phyloP scores from a whole-genome alignment of 2,113 vertebrate species.

The Acrocephalus arundinaceus region DNA sequence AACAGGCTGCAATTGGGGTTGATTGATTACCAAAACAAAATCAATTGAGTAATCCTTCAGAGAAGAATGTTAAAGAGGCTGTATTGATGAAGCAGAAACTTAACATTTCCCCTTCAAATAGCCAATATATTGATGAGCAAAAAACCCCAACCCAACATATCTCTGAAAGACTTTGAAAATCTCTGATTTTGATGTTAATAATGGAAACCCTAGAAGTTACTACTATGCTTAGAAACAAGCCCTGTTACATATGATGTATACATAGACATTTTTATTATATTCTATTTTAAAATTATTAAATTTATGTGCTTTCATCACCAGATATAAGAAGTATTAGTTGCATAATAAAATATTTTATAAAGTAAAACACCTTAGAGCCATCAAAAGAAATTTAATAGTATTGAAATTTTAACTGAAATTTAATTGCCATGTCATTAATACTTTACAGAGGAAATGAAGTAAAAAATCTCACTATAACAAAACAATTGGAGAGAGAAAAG shows the following conservation, averaged over 20 bases:
- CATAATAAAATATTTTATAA: background rate
- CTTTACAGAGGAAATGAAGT: background rate
- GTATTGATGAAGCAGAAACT: background rate
- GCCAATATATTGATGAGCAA: background rate
- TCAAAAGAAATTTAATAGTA: background rate
- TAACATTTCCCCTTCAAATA: background rate
- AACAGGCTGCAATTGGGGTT: background rate
- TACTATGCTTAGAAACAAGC: background rate
- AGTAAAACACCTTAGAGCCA: background rate
- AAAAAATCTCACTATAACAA: background rate
- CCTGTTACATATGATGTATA: background rate
- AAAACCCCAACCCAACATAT: accelerated
- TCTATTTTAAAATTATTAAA: background rate
- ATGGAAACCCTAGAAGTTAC: background rate
- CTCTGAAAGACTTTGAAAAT: background rate
- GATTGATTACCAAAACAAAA: background rate
- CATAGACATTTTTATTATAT: background rate
- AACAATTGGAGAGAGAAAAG: background rate
- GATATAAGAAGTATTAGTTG: background rate
- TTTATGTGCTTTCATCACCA: background rate
- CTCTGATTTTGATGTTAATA: background rate
- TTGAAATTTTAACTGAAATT: background rate
- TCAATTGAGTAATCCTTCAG: background rate
- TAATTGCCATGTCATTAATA: background rate
- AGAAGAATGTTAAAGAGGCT: background rate